Evolutionary conservation across 2,888 invertebrate species (phyloP).

Genomic region (Resseliella maxima): DNA sequence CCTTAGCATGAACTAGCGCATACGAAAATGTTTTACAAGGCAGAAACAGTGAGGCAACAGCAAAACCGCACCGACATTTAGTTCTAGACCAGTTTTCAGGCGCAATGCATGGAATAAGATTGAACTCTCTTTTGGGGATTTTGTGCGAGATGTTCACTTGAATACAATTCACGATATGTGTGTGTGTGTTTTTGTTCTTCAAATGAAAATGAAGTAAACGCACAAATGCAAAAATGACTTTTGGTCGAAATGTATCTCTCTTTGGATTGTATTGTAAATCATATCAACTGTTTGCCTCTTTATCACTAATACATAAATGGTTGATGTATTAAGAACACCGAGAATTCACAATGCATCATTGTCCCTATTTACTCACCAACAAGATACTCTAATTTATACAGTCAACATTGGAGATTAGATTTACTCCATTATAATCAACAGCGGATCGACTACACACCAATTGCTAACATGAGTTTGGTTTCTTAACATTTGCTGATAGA

Average conservation of each 20-base stretch:
- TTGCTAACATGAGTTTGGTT: too few relatives aligned
- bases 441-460: neutral
- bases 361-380: neutral
- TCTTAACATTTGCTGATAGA: too few relatives aligned
- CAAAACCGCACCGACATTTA: slow-evolving; percentile 54
- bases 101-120: slow-evolving; percentile 43
- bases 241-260: neutral
- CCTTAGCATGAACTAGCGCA: neutral
- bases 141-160: neutral
- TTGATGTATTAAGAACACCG: neutral
- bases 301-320: neutral
- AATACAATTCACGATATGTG: neutral
- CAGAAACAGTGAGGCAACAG: neutral
- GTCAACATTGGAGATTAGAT: slow-evolving; percentile 52
- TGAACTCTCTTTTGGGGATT: slow-evolving; percentile 54
- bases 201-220: neutral
- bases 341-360: slow-evolving; percentile 27
- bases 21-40: neutral
- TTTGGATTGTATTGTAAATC: neutral
- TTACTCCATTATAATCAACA: slow-evolving; percentile 29
- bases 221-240: slow-evolving; percentile 8
- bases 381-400: slow-evolving; percentile 31
- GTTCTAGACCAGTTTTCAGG: slow-evolving; percentile 37
- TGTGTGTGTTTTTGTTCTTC: too few relatives aligned
- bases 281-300: neutral